Conservation (phyloP, 2,113 vertebrate species). For the Otis tarda region DNA sequence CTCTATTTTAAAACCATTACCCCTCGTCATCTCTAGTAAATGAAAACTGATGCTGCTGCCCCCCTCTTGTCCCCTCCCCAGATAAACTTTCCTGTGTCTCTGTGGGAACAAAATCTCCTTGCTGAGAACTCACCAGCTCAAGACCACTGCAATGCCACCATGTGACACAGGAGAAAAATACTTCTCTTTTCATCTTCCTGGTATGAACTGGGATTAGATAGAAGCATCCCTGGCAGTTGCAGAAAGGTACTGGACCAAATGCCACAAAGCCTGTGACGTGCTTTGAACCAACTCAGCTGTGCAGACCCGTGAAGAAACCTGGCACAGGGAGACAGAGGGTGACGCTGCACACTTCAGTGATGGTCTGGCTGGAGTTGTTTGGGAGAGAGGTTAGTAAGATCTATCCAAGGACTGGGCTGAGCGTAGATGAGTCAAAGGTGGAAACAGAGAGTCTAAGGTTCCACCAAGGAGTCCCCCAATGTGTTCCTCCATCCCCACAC, state of each 20-base stretch:
- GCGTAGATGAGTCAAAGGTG: background rate
- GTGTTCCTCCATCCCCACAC: background rate
- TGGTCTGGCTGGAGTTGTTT: background rate
- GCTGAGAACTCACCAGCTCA: background rate
- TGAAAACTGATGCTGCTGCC: background rate
- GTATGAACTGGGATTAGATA: background rate
- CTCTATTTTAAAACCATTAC: too few relatives aligned
- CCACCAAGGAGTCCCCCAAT: background rate
- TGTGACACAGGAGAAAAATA: background rate
- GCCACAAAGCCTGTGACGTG: background rate
- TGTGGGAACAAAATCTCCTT: background rate
- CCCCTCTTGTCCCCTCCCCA: background rate
- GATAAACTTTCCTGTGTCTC: background rate
- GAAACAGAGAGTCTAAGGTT: background rate
- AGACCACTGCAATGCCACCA: accelerated
- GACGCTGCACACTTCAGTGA: background rate
- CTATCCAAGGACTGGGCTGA: background rate
- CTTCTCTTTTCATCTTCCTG: background rate
- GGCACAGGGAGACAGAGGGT: background rate
- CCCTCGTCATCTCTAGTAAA: background rate
- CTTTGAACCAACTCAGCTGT: background rate
- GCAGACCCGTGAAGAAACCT: background rate
- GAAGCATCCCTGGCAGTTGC: background rate
- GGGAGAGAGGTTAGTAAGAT: background rate
- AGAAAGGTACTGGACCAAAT: background rate